phyloP scores from a whole-genome alignment of 2,113 vertebrate species.

The Camelus dromedarius region DNA sequence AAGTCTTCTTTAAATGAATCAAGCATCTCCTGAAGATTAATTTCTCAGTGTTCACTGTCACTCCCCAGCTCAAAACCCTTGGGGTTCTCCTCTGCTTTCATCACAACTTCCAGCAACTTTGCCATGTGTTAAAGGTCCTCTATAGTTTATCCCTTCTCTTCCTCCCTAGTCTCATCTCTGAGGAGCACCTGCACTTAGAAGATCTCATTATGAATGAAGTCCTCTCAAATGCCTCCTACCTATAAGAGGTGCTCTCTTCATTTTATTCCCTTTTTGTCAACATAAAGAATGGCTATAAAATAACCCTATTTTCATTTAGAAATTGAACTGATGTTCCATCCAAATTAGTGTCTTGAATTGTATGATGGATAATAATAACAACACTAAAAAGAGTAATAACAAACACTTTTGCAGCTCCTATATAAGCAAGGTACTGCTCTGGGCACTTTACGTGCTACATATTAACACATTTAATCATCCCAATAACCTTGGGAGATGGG shows the following conservation, averaged over 20 bases:
- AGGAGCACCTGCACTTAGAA: neutral
- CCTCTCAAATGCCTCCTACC: neutral
- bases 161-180: neutral
- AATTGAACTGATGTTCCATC: neutral
- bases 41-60: neutral
- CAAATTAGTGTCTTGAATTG: neutral
- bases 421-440: neutral
- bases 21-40: neutral
- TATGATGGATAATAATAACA: neutral
- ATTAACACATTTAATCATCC: neutral
- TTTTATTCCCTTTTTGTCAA: neutral
- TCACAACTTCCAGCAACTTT: neutral
- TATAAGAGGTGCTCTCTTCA: neutral
- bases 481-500: neutral
- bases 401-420: neutral
- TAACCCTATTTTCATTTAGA: slow-evolving; percentile 39
- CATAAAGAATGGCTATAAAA: neutral
- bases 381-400: neutral
- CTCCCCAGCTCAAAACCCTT: neutral
- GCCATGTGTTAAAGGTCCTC: neutral
- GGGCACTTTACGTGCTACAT: neutral
- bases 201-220: slow-evolving; percentile 37
- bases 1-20: slow-evolving; percentile 12
- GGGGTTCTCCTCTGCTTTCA: neutral
- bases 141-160: neutral